Evolutionary conservation across 2,888 invertebrate genomes (phyloP), one percentile per base, ranked within the genome.

Genomic region (Melanostoma mellinum): DNA sequence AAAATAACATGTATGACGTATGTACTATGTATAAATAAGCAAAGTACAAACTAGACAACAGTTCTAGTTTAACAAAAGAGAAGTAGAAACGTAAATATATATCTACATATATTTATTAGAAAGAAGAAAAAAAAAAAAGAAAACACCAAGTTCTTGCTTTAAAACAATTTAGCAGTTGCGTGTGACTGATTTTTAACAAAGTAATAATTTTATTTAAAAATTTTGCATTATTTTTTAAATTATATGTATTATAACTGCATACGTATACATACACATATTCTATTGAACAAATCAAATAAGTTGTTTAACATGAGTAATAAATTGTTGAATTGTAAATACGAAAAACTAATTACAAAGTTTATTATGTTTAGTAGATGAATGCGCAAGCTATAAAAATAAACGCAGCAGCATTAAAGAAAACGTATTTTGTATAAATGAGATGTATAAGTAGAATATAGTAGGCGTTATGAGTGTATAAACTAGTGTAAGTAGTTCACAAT

Each of bases 111-210:
- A 20, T 20, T 20, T 20, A 20, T 20, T 20, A 20, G 20, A 20
- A 20, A 20, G 20, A 20, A 20, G 20, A 65, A 58, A 33, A 52
- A 30, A 52, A 36, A 44, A 10, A 48, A 36, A 10, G 6, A 44
- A 42, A 36, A 76, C 55, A 74, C 75, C 72, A 58, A 63, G 44
- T 69, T 68, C 10, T 68, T 69, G 61, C 61, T 73, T 68, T 44
- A 65, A 30, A 46, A 42, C 35, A 50, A 52, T 48, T 52, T 52
- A 69, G 44, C 67, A 73, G 58, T 69, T 65, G 71, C 53, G 71
- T 76, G 81, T 81, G 81, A 81, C 81, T 81, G 81, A 81, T 81
- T 81, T 80, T 79, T 81, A 55, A 72, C 9, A 50, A 65, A 58
- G 68, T 52, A 35, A n/a, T 53, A n/a, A 65, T 71, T 52, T 20